phyloP scores from a whole-genome alignment of 2,797 vertebrate genomes.

The Tenualosa thibaudeaui region DNA sequence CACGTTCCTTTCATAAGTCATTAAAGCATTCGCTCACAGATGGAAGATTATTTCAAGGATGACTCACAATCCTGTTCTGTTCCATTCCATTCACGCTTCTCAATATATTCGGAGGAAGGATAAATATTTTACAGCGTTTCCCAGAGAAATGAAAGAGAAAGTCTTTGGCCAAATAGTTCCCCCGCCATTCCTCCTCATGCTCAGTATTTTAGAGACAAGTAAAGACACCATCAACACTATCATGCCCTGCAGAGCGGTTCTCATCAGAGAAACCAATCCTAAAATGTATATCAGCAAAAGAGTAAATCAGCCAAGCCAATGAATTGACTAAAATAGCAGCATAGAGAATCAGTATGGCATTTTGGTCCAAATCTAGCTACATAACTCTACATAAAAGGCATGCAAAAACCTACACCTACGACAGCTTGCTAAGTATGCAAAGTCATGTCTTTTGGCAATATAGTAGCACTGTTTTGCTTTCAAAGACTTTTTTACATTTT shows the following conservation, averaged over 20 bases:
- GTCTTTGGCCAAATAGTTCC: background rate
- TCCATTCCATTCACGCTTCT: slow-evolving; percentile 30
- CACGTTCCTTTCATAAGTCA: background rate
- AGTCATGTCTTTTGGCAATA: background rate
- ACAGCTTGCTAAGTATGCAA: background rate
- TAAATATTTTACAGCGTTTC: slow-evolving; percentile 27
- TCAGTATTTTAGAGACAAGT: background rate
- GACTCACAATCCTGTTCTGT: slow-evolving; percentile 12
- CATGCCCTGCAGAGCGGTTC: background rate
- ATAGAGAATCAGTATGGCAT: background rate
- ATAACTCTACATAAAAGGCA: background rate
- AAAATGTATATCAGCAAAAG: background rate
- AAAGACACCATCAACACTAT: background rate
- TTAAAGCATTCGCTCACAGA: slow-evolving; percentile 21
- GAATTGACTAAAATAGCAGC: background rate
- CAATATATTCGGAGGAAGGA: slow-evolving; percentile 27
- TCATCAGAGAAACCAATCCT: background rate
- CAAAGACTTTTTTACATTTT: background rate
- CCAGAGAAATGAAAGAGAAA: slow-evolving; percentile 15
- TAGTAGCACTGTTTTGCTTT: background rate
- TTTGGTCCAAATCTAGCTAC: background rate
- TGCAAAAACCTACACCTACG: background rate
- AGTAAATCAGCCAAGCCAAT: background rate
- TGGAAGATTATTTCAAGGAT: slow-evolving; percentile 21
- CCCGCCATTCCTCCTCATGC: background rate